Evolutionary conservation across 2,888 invertebrate species (phyloP).

Genomic region (Phymatocera aterrima): DNA sequence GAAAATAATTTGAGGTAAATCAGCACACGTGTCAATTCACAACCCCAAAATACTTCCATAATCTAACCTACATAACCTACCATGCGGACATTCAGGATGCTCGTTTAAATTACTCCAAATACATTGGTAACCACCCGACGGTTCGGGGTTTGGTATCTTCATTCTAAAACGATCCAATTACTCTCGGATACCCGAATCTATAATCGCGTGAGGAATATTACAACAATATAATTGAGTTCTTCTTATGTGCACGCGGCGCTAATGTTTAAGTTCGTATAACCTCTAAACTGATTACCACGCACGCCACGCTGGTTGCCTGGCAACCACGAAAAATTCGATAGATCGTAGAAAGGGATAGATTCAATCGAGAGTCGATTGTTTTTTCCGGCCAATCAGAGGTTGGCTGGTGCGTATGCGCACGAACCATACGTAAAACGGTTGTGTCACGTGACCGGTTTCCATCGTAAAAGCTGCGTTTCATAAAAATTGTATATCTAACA

Average conservation of each 20-base stretch:
- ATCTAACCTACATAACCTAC: conserved; percentile 70
- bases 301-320: conserved; percentile 2
- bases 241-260: too few species aligned
- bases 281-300: not conserved
- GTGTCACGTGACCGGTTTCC: conserved; percentile 5
- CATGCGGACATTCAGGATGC: conserved; percentile 86
- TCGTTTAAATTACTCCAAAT: conserved; percentile 75
- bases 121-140: conserved; percentile 60
- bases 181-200: not conserved
- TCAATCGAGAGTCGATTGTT: too few species aligned
- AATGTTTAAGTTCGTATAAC: too few species aligned
- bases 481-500: not conserved
- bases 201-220: not conserved
- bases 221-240: conserved; percentile 16
- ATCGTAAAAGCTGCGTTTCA: conserved; percentile 1
- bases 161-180: not conserved
- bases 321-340: not conserved
- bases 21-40: not conserved
- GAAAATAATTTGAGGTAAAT: not conserved
- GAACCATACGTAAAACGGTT: not conserved
- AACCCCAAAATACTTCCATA: not conserved
- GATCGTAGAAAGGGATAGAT: not conserved
- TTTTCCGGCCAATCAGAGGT: not conserved
- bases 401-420: not conserved
- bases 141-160: conserved; percentile 12